Conservation (phyloP, 2,113 vertebrate genomes). For the Grammomys surdaster region DNA sequence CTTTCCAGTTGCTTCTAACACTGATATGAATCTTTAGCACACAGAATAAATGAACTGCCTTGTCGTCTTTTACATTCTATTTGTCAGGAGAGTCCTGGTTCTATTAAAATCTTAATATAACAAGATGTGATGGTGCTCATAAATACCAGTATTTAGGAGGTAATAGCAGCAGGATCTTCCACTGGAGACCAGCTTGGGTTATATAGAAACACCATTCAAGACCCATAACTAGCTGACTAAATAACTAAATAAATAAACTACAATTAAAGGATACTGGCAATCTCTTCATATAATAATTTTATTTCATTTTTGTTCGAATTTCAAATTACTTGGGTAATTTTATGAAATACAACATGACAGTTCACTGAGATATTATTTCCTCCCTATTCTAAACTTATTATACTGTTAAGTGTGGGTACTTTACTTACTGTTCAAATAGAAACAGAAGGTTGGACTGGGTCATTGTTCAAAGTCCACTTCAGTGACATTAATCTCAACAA, state of each 20-base stretch:
- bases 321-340: not conserved
- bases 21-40: not conserved
- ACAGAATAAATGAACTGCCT: not conserved
- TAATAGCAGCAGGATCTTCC: not conserved
- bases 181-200: not conserved
- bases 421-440: slow-evolving; percentile 7
- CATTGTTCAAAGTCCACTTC: slow-evolving; percentile 10
- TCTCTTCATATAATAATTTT: not conserved
- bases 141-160: not conserved
- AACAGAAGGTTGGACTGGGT: not conserved
- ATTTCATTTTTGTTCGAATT: not conserved
- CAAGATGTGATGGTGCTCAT: not conserved
- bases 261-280: not conserved
- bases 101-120: not conserved
- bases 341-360: not conserved
- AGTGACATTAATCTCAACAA: slow-evolving; percentile 59
- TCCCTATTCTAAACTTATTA: slow-evolving; percentile 17
- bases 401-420: not conserved
- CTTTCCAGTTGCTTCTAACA: not conserved
- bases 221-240: not conserved
- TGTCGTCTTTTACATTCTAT: not conserved
- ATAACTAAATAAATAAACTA: not conserved
- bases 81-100: not conserved
- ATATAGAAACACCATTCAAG: not conserved
- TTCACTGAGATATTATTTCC: slow-evolving; percentile 27